Evolutionary conservation across 2,113 vertebrate species (phyloP), one percentile per base, ranked within the genome.

Genomic region (Limnothrissa miodon): DNA sequence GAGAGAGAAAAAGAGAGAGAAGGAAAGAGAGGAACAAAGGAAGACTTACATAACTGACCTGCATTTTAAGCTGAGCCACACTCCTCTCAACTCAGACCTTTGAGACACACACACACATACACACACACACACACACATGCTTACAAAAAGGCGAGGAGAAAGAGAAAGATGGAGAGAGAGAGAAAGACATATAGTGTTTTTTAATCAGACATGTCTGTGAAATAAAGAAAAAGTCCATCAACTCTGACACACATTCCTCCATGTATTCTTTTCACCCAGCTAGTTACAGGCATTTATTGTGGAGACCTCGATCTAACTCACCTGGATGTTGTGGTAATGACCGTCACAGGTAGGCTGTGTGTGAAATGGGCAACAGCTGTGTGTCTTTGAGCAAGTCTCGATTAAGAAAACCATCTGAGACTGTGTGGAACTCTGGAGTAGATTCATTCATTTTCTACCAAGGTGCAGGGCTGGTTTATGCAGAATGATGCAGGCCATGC

Each of bases 31-130:
- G 66, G 66, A 33, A 74, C 25, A 33, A 74, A 74, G 66, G 66
- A 74, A 36, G 66, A 74, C 66, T 74, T 74, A 74, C 25, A 66
- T 66, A 33, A 74, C 25, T 74, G 66, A 74, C 66, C 59, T 74
- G 66, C 66, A 74, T 74, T 74, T 74, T 66, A 66, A 74, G 66
- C 66, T 74, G 66, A 74, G 66, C 66, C 66, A 74, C 66, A 74
- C 66, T 74, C 29, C 66, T 74, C 33, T 74, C 66, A 33, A 74
- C 66, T 74, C 25, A 74, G 66, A 74, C 29, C 66, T 74, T 74
- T 74, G 66, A 74, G 66, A 74, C 66, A 74, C 66, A 36, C 11
- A 74, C 1, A 74, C 66, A 74, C 66, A 19, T 33, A 36, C 66
- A 36, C 10, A 36, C 25, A 39, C 33, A 36, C 33, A 17, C 66